Evolutionary conservation across 2,888 invertebrate genomes (phyloP), one percentile per base, ranked within the genome.

Genomic region (Galeruca laticollis): DNA sequence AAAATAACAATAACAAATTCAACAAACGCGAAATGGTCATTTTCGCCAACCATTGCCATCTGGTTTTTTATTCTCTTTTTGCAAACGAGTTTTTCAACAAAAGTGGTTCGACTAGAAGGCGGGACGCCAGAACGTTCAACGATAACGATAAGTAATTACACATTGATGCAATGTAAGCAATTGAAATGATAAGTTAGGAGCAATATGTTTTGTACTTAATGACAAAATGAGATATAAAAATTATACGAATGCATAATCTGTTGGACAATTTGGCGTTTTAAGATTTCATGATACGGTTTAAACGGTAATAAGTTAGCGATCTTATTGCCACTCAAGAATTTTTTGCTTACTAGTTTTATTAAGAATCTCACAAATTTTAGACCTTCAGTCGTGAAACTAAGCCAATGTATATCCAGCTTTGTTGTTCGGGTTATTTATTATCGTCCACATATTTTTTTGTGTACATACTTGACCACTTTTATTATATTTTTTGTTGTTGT

Each of bases 131-230:
- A 52, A 52, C 52, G 26, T 52, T 26, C 9, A 20, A 49, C 72
- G 75, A 75, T 77, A 76, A 76, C 73, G 62, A 76, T 77, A 78
- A 79, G 76, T 78, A 74, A 78, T 76, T 74, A 73, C 77, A 73
- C 65, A 73, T 69, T 73, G 64, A 67, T 40, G 70, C 69, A 68
- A 67, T 73, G 72, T 70, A 71, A 63, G 72, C 70, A 78, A 77
- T 77, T 76, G 77, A 79, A 78, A 76, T 74, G 73, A 75, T 54
- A 72, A 71, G 72, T 75, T 68, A 77, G 76, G 69, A 74, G 76
- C 77, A 71, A 77, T 80, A 81, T 72, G 75, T 80, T 77, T 74
- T 70, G 71, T 73, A 80, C 76, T 81, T 82, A 80, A 81, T 76
- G 79, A 59, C 37, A 31, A 77, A 77, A 78, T 76, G 76, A 76